Evolutionary conservation across 2,113 vertebrate genomes (phyloP), one percentile per base, ranked within the genome.

Genomic region (Cepphus grylle): DNA sequence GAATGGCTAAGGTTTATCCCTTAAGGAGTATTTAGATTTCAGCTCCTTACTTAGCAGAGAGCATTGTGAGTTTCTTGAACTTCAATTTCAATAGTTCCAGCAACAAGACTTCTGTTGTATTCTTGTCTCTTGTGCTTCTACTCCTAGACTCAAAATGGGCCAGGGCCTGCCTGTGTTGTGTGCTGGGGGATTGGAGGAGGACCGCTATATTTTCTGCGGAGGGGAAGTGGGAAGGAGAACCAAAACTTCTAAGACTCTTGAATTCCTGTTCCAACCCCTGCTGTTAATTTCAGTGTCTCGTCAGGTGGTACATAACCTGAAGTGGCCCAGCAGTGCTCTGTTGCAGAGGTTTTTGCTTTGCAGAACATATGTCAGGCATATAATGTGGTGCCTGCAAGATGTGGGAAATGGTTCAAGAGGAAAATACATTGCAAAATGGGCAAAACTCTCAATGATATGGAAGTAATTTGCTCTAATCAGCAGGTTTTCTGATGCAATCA

Each of bases 381-480:
- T 8, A 50, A 10, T 11, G n/a, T 91, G 3, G 32, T 52, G 30
- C 25, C 30, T 94, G 50, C 26, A 86, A 91, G 45, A 70, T 50
- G 12, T 61, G 55, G 69, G 27, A 86, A 78, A 67, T 58, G 42
- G 10, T 53, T 88, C 55, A 83, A 1, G 16, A 72, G 52, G 26
- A 47, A 65, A 82, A 43, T 90, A 56, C 1, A 0, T 63, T 81
- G 32, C 43, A 78, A 91, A 84, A 67, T n/a, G 56, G 49, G 43
- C 45, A 88, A 86, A 90, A 81, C 25, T 66, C 26, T 86, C n/a
- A 23, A 32, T 92, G 36, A 38, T 87, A 67, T 67, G 77, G 69
- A 86, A 96, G 38, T 84, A 89, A 94, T 94, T 94, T 93, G 30
- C 50, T 89, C 43, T 84, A 86, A 89, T 95, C 63, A 74, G 50